Conservation (phyloP, 2,113 vertebrate genomes). For the Archilochus colubris region DNA sequence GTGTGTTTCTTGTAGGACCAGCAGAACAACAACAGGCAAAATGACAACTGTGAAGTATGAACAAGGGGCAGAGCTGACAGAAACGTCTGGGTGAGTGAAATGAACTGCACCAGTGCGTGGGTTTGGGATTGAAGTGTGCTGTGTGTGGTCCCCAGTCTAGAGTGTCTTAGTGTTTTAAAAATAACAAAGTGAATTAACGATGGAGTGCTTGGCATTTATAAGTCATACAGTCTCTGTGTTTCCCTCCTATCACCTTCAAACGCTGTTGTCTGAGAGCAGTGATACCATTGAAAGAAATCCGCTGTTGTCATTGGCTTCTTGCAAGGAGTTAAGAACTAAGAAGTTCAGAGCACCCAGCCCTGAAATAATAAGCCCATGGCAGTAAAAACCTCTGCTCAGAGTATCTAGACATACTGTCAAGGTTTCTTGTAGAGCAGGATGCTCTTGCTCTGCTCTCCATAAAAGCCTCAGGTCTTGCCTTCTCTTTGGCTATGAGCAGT, state of each 20-base stretch:
- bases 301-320: neutral
- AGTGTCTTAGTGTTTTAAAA: neutral
- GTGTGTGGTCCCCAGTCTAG: neutral
- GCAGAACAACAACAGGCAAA: neutral
- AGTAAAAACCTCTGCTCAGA: neutral
- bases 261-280: neutral
- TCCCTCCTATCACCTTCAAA: accelerated
- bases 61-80: constrained; percentile 73
- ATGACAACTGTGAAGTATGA: constrained; percentile 84
- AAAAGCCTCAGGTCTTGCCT: neutral
- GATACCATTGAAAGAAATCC: neutral
- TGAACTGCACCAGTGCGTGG: accelerated
- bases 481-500: neutral
- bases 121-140: neutral
- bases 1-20: neutral
- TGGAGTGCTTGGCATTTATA: neutral
- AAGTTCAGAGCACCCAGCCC: neutral
- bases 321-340: neutral
- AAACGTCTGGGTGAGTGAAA: constrained; percentile 78
- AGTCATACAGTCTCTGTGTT: neutral
- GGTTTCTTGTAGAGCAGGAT: neutral
- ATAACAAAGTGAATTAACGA: neutral
- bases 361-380: neutral
- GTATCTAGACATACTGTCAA: neutral
- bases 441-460: neutral